Evolutionary conservation across 2,113 vertebrate species (phyloP).

Genomic region (Nematolebias whitei): DNA sequence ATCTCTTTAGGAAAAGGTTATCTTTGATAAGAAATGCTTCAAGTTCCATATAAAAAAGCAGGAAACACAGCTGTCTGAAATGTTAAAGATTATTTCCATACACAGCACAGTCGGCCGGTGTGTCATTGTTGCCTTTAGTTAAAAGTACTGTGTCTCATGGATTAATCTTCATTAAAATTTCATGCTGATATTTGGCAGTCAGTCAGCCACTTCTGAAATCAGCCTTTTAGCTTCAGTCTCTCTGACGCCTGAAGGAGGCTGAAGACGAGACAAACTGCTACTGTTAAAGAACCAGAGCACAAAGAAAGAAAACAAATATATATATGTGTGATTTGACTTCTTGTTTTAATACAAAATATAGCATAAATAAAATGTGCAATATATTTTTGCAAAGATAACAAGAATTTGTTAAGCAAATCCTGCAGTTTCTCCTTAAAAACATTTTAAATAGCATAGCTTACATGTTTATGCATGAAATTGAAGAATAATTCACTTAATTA

Average conservation of each 20-base stretch:
- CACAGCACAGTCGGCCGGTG: too few species aligned
- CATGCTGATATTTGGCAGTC: slow-evolving; percentile 38
- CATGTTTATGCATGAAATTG: slow-evolving; percentile 46
- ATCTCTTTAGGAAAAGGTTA: not conserved
- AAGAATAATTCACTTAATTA: slow-evolving; percentile 44
- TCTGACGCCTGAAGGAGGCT: slow-evolving; percentile 24
- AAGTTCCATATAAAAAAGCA: too few species aligned
- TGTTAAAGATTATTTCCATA: too few species aligned
- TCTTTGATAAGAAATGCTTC: not conserved
- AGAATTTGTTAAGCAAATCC: not conserved
- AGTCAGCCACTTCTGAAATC: slow-evolving; percentile 32
- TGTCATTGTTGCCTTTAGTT: slow-evolving; percentile 24
- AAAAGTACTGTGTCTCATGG: slow-evolving; percentile 29
- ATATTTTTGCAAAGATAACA: not conserved
- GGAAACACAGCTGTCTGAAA: too few species aligned
- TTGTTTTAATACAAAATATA: not conserved
- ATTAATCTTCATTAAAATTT: slow-evolving; percentile 34
- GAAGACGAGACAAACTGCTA: slow-evolving; percentile 18
- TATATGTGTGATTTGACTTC: not conserved
- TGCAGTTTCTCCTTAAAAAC: not conserved
- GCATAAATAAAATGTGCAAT: too few species aligned
- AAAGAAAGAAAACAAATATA: not conserved
- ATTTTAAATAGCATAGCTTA: slow-evolving; percentile 18
- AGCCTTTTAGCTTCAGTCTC: slow-evolving; percentile 17
- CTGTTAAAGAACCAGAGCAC: slow-evolving; percentile 26